Evolutionary conservation across 2,888 invertebrate species (phyloP).

Genomic region (Tethea ocularis): DNA sequence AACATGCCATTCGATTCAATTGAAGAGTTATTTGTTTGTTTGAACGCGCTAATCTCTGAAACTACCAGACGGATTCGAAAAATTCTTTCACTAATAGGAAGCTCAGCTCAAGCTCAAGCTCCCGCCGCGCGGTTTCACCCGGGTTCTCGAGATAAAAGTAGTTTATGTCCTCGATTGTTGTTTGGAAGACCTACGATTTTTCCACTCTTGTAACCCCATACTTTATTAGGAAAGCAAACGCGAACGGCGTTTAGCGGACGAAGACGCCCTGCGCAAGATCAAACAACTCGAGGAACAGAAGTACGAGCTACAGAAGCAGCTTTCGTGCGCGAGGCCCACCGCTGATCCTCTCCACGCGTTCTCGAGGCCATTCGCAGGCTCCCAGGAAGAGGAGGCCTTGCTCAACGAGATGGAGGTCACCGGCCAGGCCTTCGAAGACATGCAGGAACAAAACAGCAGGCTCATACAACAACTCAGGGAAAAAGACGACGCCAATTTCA

Average conservation of each 20-base stretch:
- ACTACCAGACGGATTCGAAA: no score
- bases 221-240: constrained; percentile 91
- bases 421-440: constrained; percentile 99
- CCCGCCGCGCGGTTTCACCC: no score
- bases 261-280: constrained; percentile 96
- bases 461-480: constrained; percentile 97
- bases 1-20: no score
- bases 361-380: constrained; percentile 88
- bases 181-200: no score
- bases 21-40: no score
- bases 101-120: no score
- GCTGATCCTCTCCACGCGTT: constrained; percentile 77
- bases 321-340: constrained; percentile 85
- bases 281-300: constrained; percentile 97
- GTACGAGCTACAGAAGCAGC: constrained; percentile 95
- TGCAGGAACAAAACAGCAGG: constrained; percentile 99
- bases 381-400: constrained; percentile 97
- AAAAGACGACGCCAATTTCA: constrained; percentile 99
- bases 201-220: neutral
- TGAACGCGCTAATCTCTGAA: no score
- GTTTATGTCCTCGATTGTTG: no score
- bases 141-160: no score
- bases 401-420: constrained; percentile 99
- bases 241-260: constrained; percentile 96
- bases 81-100: no score